phyloP scores from a whole-genome alignment of 2,888 invertebrate species.

The Gibbula magus region DNA sequence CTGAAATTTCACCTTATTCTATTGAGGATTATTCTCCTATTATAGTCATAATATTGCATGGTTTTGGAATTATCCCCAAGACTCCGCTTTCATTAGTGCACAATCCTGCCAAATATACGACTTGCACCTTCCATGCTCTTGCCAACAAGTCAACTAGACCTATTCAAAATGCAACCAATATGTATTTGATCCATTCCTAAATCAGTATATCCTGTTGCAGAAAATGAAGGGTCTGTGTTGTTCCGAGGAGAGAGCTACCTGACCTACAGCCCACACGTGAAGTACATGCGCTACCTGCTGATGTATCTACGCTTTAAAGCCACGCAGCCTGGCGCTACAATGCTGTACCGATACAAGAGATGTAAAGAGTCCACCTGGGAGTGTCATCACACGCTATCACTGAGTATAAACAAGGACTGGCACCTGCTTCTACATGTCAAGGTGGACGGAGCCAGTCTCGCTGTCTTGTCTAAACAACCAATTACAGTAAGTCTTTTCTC shows the following conservation, averaged over 20 bases:
- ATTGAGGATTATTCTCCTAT: too few relatives aligned
- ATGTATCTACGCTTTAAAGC: slow-evolving; percentile 44
- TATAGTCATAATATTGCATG: too few relatives aligned
- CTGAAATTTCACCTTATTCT: too few relatives aligned
- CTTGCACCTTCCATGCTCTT: too few relatives aligned
- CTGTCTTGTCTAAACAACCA: not conserved
- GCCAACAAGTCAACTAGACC: too few relatives aligned
- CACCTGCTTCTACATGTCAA: not conserved
- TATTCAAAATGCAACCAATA: too few relatives aligned
- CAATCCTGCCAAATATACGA: too few relatives aligned
- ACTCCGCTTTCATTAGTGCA: too few relatives aligned
- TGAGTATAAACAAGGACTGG: not conserved
- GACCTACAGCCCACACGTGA: slow-evolving; percentile 27
- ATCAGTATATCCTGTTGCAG: not conserved
- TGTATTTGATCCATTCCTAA: not conserved
- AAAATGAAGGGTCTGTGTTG: slow-evolving; percentile 35
- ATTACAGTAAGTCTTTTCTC: not conserved
- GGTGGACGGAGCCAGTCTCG: not conserved
- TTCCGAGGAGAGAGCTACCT: slow-evolving; percentile 38
- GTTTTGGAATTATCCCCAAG: too few relatives aligned
- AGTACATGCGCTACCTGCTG: slow-evolving; percentile 35
- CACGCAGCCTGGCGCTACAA: slow-evolving; percentile 29
- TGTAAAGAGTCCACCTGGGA: not conserved
- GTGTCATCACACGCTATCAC: not conserved
- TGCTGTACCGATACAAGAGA: slow-evolving; percentile 35